Base-by-base conservation (phyloP, 2,888 invertebrate species). In the Cantharis rustica region DNA sequence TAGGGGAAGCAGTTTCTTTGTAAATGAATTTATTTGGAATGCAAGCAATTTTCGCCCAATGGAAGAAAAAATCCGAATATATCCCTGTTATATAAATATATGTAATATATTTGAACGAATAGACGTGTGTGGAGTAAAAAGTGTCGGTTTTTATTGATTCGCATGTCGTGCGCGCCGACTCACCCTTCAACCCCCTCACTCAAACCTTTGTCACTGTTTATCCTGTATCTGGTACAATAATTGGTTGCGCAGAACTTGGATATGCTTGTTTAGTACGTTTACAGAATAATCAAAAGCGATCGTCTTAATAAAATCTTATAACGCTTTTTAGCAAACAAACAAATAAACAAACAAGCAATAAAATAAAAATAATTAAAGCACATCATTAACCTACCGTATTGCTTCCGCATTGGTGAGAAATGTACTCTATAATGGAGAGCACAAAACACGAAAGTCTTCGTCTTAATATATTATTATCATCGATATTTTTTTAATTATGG, bases 121-220 rank as follows among this genome's bases (percentile, higher is more conserved):
- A 83, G 83, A 82, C 82, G 82, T 83, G 83, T 83, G 82, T 80
- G 82, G 80, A 79, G 82, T 84, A 83, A 86, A 83, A 86, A 85
- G 85, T 86, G 86, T 86, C 86, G 85, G 84, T 86, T 86, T 86
- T 86, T 86, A 86, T 86, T 86, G 86, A 86, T 86, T 86, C 85
- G 84, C 81, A 83, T 84, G 84, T 83, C 83, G 84, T 83, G 83
- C 84, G 84, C 85, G 84, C 83, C 82, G 83, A 81, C 82, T 80
- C 75, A 78, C 79, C 73, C 78, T 79, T 71, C 80, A 75, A 77
- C 81, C 79, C 76, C 78, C 76, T 77, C 78, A 73, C 80, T 82
- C 78, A 75, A 81, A 79, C 84, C 85, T 85, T 84, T 85, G 85
- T 85, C 84, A 83, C 85, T 86, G 85, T 86, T 86, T 86, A 85